These are phyloP conservation scores for Lamellibrachia columna DNA, from an alignment of 2,888 invertebrate genomes.

Conservation along the genomic window DNA sequence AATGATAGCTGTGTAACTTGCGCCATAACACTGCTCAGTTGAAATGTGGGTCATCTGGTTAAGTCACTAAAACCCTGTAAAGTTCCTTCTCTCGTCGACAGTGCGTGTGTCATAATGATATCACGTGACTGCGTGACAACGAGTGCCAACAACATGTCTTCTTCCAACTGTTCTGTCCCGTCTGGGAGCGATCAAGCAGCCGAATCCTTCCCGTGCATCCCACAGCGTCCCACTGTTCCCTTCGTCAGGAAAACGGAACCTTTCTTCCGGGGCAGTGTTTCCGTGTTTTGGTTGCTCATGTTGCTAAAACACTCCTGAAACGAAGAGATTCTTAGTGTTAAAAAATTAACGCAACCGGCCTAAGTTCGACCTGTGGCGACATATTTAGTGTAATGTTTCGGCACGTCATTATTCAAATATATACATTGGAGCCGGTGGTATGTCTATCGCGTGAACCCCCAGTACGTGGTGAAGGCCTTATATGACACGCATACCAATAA, in stretches of 20 bases:
- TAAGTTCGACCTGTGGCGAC: too few species aligned
- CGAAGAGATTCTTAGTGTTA: neutral
- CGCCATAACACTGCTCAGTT: neutral
- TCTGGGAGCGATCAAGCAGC: constrained; percentile 29
- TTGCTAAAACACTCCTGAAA: constrained; percentile 36
- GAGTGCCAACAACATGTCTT: too few species aligned
- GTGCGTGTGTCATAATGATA: neutral
- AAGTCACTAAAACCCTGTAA: neutral
- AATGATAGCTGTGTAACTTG: neutral
- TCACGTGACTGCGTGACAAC: neutral
- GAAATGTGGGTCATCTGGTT: neutral
- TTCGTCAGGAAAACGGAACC: constrained; percentile 38
- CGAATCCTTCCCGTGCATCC: constrained; percentile 32
- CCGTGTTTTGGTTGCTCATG: constrained; percentile 37
- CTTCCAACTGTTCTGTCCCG: neutral
- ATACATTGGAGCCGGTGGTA: too few species aligned
- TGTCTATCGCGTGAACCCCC: too few species aligned
- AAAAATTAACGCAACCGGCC: too few species aligned
- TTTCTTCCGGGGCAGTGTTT: constrained; percentile 40
- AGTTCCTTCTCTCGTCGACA: neutral
- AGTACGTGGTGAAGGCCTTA: too few species aligned
- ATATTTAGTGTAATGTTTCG: neutral
- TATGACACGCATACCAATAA: too few species aligned
- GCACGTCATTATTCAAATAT: too few species aligned
- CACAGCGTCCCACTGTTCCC: constrained; percentile 38